Evolutionary conservation across 2,888 invertebrate genomes (phyloP), one percentile per base, ranked within the genome.

Genomic region (Oligia latruncula): DNA sequence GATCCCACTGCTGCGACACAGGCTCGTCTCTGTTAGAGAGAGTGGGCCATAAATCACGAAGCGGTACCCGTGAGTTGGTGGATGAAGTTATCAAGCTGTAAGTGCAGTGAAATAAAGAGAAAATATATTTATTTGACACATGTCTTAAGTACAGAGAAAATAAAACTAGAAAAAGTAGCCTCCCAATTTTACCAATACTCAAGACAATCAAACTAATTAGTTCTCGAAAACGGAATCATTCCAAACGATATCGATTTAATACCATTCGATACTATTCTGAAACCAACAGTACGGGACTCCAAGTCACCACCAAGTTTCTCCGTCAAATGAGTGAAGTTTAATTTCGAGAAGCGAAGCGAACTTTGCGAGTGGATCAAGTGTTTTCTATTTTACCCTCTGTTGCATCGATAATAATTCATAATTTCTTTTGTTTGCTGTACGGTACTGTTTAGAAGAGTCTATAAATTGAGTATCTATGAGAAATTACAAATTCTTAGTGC

Each of bases 271-370:
- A 8, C 8, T 0, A 2, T 23, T 74, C 35, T 71, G 9, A 72
- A 35, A 78, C 64, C 43, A 6, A 40, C 13, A 71, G 82, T 85
- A 84, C 29, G 84, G 71, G 74, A 29, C 20, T 29, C 20, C 74
- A 84, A 87, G 87, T 86, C 87, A 81, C 71, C 83, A 78, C 78
- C 81, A 88, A 89, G 87, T 87, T 83, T 84, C 84, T 83, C 60
- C 80, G 80, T 76, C 74, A 82, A 90, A 88, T 89, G 91, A 90
- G 87, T 87, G 88, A 91, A 92, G 91, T 92, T 91, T 91, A 91
- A 91, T 92, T 91, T 90, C 77, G 77, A 89, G 85, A 83, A 86
- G 86, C 84, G 83, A 80, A 81, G 79, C 86, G 86, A 88, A 74
- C 82, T 74, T 83, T 89, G 86, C 82, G 74, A 89, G 86, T 87